Percentiles rank a stretch among this genome's conserved stretches.
These are phyloP conservation scores for Sesia apiformis DNA, from an alignment of 2,888 invertebrate genomes.

Conservation along the genomic window DNA sequence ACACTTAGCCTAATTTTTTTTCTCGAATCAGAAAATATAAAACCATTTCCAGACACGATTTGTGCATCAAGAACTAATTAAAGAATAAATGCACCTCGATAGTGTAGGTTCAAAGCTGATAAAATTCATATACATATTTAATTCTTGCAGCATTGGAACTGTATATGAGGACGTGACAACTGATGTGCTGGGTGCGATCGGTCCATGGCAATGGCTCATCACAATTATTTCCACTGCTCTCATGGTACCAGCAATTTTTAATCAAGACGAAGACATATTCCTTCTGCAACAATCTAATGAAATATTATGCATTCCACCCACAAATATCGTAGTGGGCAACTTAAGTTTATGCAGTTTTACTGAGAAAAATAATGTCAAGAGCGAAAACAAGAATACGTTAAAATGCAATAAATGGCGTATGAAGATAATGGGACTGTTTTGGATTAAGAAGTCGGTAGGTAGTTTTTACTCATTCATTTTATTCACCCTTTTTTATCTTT, in stretches of 20 bases:
- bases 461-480: too few species aligned
- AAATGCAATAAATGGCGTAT: constrained; percentile 46
- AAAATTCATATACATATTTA: background rate
- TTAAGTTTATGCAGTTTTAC: constrained; percentile 34
- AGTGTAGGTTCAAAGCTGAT: too few species aligned
- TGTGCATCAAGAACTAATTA: too few species aligned
- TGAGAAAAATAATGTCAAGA: constrained; percentile 21
- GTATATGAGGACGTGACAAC: constrained; percentile 61
- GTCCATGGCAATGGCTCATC: constrained; percentile 59
- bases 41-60: too few species aligned
- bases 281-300: constrained; percentile 31
- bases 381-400: constrained; percentile 14
- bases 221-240: constrained; percentile 39
- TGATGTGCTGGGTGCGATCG: constrained; percentile 53
- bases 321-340: constrained; percentile 25
- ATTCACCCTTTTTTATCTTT: background rate
- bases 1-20: too few species aligned
- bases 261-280: constrained; percentile 49
- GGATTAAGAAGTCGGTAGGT: constrained; percentile 25
- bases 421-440: constrained; percentile 45
- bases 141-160: constrained; percentile 51
- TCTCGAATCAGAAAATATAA: too few species aligned
- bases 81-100: too few species aligned
- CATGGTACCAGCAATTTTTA: constrained; percentile 39
- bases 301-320: constrained; percentile 31